A percentile compares a stretch with the other conserved stretches of the same genome.
Evolutionary conservation across 2,888 invertebrate species (phyloP).

Genomic region (Heteropelma amictum): DNA sequence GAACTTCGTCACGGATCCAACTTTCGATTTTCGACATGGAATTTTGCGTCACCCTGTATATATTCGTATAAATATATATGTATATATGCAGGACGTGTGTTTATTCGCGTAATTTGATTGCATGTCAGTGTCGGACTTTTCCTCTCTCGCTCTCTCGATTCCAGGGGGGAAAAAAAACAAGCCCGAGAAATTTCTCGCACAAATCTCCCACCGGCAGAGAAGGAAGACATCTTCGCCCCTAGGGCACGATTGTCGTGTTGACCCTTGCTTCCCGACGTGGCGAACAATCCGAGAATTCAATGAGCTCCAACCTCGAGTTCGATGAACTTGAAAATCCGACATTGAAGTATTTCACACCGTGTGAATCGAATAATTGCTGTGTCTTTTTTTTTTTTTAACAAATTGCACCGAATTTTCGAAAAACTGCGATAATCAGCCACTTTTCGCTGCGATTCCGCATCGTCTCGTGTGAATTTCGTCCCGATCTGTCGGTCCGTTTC

Average conservation of each 20-base stretch:
- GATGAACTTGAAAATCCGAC: conserved; percentile 4
- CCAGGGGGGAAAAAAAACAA: conserved; percentile 29
- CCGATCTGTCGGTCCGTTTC: no score
- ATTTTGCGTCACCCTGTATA: background rate
- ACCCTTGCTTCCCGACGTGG: conserved; percentile 8
- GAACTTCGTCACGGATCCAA: background rate
- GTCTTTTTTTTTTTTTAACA: no score
- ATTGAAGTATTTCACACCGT: background rate
- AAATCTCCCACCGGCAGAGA: background rate
- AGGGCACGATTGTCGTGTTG: conserved; percentile 36
- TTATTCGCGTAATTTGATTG: background rate
- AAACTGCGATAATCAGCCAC: no score
- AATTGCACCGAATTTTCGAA: no score
- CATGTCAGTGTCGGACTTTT: background rate
- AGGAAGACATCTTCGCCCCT: conserved; percentile 6
- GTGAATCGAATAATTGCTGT: background rate
- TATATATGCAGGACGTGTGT: background rate
- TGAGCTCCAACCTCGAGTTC: conserved; percentile 17
- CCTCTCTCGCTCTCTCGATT: conserved; percentile 3
- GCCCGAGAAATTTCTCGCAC: conserved; percentile 3
- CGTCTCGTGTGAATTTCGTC: no score
- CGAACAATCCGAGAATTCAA: conserved; percentile 10
- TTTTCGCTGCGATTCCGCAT: no score
- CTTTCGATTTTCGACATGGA: conserved; percentile 2
- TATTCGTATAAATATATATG: background rate